Percentiles rank a stretch among this genome's conserved stretches.
Conservation (phyloP, 2,888 invertebrate species). For the Oxyscelio sp. region DNA sequence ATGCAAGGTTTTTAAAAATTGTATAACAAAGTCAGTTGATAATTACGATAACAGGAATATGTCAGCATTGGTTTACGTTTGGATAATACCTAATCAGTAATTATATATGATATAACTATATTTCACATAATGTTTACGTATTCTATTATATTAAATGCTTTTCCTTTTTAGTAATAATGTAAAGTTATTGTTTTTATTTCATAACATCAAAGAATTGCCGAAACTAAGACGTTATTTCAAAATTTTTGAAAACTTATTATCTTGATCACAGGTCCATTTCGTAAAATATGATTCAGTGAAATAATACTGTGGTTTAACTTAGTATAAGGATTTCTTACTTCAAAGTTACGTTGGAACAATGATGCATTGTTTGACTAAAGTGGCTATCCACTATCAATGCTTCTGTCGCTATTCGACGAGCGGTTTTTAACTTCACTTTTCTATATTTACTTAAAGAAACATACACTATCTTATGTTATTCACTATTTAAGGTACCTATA, state of each 20-base stretch:
- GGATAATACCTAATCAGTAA: too few species aligned
- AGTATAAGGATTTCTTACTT: constrained; percentile 44
- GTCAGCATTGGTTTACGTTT: too few species aligned
- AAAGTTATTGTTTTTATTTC: too few species aligned
- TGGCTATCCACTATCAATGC: constrained; percentile 80
- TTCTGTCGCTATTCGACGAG: constrained; percentile 79
- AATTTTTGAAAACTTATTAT: constrained; percentile 23
- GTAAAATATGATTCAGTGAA: constrained; percentile 37
- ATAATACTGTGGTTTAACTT: constrained; percentile 46
- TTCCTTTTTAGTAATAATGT: too few species aligned
- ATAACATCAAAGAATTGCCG: neutral
- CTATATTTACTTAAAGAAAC: constrained; percentile 72
- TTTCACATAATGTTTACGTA: too few species aligned
- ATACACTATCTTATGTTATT: constrained; percentile 30
- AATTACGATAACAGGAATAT: too few species aligned
- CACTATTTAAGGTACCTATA: constrained; percentile 14
- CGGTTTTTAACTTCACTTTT: constrained; percentile 77
- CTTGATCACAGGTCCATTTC: constrained; percentile 10
- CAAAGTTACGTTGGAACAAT: constrained; percentile 83
- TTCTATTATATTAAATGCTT: too few species aligned
- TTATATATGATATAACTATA: too few species aligned
- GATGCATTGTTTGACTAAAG: constrained; percentile 86
- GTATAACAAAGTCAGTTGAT: too few species aligned
- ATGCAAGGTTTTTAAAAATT: too few species aligned
- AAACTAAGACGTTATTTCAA: neutral